Evolutionary conservation across 2,797 vertebrate species (phyloP).

Genomic region (Rhabdophis nuchalis): DNA sequence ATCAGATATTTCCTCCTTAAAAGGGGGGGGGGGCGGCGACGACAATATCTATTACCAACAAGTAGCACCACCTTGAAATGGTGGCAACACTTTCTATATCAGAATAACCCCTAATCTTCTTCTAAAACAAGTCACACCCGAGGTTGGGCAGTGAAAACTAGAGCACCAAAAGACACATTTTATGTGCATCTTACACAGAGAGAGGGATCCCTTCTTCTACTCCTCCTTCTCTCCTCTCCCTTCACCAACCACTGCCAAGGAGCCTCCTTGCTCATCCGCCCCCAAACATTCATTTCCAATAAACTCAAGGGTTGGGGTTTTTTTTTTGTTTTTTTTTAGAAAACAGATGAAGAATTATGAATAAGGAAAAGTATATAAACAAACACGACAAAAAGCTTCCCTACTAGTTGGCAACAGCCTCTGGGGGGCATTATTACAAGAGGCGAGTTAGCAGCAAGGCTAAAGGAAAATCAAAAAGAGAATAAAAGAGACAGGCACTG

Average conservation of each 20-base stretch:
- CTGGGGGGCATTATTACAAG: not conserved
- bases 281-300: not conserved
- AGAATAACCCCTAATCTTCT: not conserved
- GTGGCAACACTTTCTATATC: not conserved
- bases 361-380: not conserved
- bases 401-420: not conserved
- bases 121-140: not conserved
- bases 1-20: not conserved
- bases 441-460: not conserved
- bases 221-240: not conserved
- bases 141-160: not conserved
- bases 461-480: not conserved
- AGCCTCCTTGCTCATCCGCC: not conserved
- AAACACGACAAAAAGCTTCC: not conserved
- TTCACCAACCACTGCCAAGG: not conserved
- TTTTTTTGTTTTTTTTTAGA: not conserved
- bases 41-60: not conserved
- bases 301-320: no score
- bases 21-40: fast-evolving
- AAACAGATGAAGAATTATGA: not conserved
- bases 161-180: not conserved
- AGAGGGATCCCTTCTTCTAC: no score
- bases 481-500: not conserved
- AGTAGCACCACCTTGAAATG: not conserved
- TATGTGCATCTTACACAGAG: not conserved